These are phyloP conservation scores for Morphnarchus princeps DNA, from an alignment of 2,113 vertebrate genomes.

Conservation along the genomic window DNA sequence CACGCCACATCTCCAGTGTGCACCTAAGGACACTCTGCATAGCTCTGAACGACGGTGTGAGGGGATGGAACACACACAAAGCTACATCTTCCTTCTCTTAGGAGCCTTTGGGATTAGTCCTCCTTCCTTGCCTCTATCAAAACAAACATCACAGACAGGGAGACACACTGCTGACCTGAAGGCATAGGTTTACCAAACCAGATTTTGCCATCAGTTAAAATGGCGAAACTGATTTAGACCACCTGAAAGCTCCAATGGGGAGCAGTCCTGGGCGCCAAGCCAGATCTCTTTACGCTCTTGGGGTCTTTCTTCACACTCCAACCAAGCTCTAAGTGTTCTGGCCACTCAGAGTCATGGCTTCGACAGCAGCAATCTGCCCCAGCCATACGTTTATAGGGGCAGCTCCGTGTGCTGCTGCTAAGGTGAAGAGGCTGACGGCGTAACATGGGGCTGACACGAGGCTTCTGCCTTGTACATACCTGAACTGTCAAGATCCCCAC, in stretches of 20 bases:
- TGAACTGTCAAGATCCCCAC: conserved; percentile 9
- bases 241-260: conserved; percentile 49
- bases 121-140: conserved; percentile 30
- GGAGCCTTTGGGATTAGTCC: conserved; percentile 29
- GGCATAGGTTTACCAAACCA: conserved; percentile 63
- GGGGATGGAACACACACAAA: conserved; percentile 79
- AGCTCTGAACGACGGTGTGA: conserved; percentile 54
- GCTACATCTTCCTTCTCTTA: neutral
- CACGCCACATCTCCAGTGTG: neutral
- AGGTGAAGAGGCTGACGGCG: conserved; percentile 21
- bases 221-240: conserved; percentile 66
- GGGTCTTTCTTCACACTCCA: neutral
- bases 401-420: neutral
- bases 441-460: neutral
- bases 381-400: neutral
- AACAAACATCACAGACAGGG: neutral
- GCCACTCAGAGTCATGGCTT: conserved; percentile 17
- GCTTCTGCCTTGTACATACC: conserved; percentile 52
- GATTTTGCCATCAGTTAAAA: conserved; percentile 55
- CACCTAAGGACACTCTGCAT: conserved; percentile 58
- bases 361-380: neutral
- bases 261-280: conserved; percentile 4
- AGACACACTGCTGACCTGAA: neutral
- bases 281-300: neutral
- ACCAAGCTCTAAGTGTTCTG: neutral